A percentile compares a stretch with the other conserved stretches of the same genome.
Evolutionary conservation across 2,797 vertebrate species (phyloP).

Genomic region (Okamejei kenojei): DNA sequence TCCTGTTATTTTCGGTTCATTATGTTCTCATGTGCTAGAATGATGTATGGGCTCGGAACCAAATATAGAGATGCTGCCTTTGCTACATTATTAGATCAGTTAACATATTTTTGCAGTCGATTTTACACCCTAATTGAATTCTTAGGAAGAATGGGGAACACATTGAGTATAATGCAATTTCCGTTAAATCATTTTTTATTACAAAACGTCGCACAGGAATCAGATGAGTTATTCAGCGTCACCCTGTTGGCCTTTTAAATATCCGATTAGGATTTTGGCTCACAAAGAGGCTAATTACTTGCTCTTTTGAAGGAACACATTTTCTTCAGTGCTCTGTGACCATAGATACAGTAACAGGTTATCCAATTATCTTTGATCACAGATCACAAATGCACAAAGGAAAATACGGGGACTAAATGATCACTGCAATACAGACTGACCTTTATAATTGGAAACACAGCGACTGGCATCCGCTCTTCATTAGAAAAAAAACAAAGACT

Average conservation of each 20-base stretch:
- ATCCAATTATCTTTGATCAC: not conserved
- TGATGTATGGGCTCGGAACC: not conserved
- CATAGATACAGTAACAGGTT: no score
- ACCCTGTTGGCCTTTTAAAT: not conserved
- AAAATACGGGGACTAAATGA: not conserved
- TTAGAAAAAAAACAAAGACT: not conserved
- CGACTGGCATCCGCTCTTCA: not conserved
- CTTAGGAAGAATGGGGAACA: not conserved
- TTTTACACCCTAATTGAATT: not conserved
- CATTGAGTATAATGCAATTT: not conserved
- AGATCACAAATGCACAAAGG: not conserved
- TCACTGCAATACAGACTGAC: not conserved
- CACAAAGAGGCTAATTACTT: conserved; percentile 1
- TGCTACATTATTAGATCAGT: not conserved
- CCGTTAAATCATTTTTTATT: not conserved
- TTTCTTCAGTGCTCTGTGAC: not conserved
- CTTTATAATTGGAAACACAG: not conserved
- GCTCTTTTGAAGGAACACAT: not conserved
- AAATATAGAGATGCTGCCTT: not conserved
- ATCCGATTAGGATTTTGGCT: not conserved
- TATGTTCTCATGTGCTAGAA: conserved; percentile 18
- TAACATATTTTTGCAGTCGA: not conserved
- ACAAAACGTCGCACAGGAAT: not conserved
- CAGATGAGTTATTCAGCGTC: not conserved
- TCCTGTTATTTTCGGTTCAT: not conserved